phyloP scores from a whole-genome alignment of 1,140 invertebrate genomes.

The Solen grandis region DNA sequence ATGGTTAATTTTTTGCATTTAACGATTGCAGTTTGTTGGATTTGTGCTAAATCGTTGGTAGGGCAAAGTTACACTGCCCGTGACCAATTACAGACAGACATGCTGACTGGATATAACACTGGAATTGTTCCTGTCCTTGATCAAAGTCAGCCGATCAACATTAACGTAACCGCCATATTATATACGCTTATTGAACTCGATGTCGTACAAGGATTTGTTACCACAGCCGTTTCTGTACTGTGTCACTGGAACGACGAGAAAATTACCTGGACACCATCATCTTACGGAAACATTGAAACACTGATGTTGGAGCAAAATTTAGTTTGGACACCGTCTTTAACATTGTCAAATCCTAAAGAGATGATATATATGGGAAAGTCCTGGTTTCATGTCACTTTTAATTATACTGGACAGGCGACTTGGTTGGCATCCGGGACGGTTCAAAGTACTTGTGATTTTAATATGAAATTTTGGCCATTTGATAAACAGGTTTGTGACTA shows the following conservation, averaged over 20 bases:
- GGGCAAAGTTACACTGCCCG: constrained; percentile 3
- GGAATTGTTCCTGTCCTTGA: constrained; percentile 12
- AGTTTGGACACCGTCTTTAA: constrained; percentile 34
- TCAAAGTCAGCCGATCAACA: not conserved
- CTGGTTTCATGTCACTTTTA: not conserved
- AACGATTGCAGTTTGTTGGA: too few relatives aligned
- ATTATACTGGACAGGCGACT: not conserved
- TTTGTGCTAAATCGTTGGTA: not conserved
- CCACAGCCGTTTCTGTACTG: not conserved
- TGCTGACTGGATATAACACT: constrained; percentile 15
- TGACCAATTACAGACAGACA: not conserved
- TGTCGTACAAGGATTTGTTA: constrained; percentile 4
- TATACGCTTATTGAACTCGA: constrained; percentile 25
- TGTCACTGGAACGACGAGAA: constrained; percentile 29
- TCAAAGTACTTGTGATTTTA: constrained; percentile 9
- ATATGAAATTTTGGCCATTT: constrained; percentile 40
- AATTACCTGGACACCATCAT: constrained; percentile 22
- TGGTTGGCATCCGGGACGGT: not conserved
- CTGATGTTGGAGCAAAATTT: constrained; percentile 1
- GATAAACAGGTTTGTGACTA: constrained; percentile 23
- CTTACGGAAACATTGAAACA: constrained; percentile 27
- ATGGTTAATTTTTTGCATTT: too few relatives aligned
- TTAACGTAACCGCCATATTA: constrained; percentile 17
- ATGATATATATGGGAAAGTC: not conserved
- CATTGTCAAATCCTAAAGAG: not conserved